Conservation (phyloP, 2,113 vertebrate species). For the Elaphurus davidianus region DNA sequence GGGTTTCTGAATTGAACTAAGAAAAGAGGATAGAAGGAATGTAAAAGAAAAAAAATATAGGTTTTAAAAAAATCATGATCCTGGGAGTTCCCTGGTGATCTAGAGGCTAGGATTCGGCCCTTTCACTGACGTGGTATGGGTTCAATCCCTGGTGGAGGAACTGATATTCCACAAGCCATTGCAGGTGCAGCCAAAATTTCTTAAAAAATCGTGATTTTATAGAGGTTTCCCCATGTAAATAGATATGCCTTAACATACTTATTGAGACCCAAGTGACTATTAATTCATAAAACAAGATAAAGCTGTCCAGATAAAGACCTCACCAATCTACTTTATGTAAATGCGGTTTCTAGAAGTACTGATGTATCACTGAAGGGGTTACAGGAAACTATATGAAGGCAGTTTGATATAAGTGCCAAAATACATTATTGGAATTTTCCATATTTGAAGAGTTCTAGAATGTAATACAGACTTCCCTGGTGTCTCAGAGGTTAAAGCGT, state of each 20-base stretch:
- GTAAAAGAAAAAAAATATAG: background rate
- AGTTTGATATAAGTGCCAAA: background rate
- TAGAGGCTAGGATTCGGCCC: background rate
- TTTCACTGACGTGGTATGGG: background rate
- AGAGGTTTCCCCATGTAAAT: background rate
- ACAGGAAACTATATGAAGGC: background rate
- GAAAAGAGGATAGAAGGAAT: background rate
- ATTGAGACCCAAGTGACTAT: background rate
- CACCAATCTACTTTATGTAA: background rate
- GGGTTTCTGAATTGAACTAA: background rate
- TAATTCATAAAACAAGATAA: background rate
- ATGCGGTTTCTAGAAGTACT: background rate
- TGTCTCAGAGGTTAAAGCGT: too few relatives aligned
- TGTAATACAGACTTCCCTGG: background rate
- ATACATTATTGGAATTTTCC: background rate
- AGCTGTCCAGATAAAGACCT: background rate
- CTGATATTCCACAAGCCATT: background rate
- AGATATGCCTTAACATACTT: background rate
- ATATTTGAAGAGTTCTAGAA: background rate
- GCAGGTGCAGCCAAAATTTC: background rate
- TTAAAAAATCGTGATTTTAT: background rate
- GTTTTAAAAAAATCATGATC: background rate
- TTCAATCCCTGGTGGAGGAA: background rate
- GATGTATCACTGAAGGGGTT: background rate
- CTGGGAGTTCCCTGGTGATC: background rate